Base-by-base conservation (phyloP, 2,797 vertebrate species). In the Sciurus carolinensis region DNA sequence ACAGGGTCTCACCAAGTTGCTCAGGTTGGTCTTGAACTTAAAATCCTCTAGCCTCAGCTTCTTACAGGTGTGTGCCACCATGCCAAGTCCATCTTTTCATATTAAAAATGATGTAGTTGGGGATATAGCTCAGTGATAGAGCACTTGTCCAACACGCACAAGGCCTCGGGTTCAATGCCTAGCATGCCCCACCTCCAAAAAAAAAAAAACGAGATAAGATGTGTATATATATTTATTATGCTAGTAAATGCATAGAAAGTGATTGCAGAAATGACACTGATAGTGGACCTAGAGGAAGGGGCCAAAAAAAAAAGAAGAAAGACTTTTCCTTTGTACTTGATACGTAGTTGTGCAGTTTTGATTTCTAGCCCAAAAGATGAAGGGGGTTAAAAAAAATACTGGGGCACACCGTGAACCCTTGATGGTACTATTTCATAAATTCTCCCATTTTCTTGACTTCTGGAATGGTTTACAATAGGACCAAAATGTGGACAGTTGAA, bases 381-480 rank as follows among this genome's bases (percentile, higher is more conserved):
- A 59, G 50, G 28, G 14, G 72, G 39, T 39, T 39, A 39, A 7
- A 15, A 44, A 71, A 85, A 71, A 64, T 39, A 20, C 26, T 33
- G 52, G 17, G 47, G 33, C n/a, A 80, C 22, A n/a, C 14, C 7
- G 66, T 3, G 9, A 59, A 59, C 5, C 28, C 15, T 67, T 84
- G 18, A 75, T 66, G 90, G 73, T 87, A 18, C 91, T 91, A 12
- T 59, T 85, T 95, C 59, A 36, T 66, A 47, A 77, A 44, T 24
- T 93, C n/a, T 92, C 26, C 73, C 14, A 30, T 91, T 86, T 93
- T 82, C 59, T 52, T 77, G 54, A 39, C 33, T 92, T 87, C 57
- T 89, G 66, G 66, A 69, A 81, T 92, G 59, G 57, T 90, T 96
- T 92, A 66, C 24, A 64, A 47, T 5, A 85, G 39, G 36, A 69